Percentiles rank a stretch among this genome's conserved stretches.
Evolutionary conservation across 2,797 vertebrate species (phyloP).

Genomic region (Betta splendens): DNA sequence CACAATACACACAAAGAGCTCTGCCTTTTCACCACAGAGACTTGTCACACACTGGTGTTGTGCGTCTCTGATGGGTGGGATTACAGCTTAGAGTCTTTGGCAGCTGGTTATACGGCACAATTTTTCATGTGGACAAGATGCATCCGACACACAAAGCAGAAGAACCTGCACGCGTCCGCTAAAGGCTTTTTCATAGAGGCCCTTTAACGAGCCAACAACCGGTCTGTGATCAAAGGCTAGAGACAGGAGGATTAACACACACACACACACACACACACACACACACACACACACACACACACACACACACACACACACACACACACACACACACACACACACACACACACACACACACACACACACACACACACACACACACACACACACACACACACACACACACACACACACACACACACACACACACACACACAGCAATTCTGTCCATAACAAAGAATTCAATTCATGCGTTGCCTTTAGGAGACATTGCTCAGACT

Average conservation of each 20-base stretch:
- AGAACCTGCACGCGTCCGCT: conserved; percentile 22
- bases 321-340: conserved; percentile 22
- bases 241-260: conserved; percentile 47
- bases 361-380: conserved; percentile 22
- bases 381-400: conserved; percentile 22
- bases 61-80: conserved; percentile 7
- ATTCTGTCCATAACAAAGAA: conserved; percentile 41
- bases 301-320: conserved; percentile 22
- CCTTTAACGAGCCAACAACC: conserved; percentile 22
- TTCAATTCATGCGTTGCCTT: conserved; percentile 39
- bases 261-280: conserved; percentile 20
- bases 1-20: background rate
- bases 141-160: conserved; percentile 8
- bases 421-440: conserved; percentile 18
- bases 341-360: conserved; percentile 22
- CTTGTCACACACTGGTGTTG: conserved; percentile 5
- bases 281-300: conserved; percentile 22
- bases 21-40: conserved; percentile 14
- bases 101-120: conserved; percentile 33
- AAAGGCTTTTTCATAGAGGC: conserved; percentile 31
- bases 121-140: conserved; percentile 37
- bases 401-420: conserved; percentile 20
- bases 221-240: conserved; percentile 45
- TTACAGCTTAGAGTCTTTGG: conserved; percentile 9
- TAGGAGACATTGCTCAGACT: background rate